Conservation (phyloP, 2,888 invertebrate species). For the Hofmannophila pseudospretella region DNA sequence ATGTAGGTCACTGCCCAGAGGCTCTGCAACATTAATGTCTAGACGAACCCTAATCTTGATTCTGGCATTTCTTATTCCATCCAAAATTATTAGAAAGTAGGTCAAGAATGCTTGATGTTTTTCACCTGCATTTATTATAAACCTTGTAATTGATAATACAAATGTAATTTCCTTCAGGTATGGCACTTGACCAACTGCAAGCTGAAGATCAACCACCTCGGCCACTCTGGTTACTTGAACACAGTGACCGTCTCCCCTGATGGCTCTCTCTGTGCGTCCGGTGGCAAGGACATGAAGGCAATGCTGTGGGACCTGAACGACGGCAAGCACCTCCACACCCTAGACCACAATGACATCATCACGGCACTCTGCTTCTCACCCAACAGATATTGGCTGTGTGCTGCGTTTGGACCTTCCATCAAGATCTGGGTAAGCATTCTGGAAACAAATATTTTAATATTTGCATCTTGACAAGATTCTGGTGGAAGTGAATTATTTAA, state of each 20-base stretch:
- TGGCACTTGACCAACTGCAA: conserved; percentile 99
- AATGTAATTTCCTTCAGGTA: conserved; percentile 76
- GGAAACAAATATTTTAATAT: no score
- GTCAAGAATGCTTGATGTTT: no score
- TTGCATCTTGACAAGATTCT: no score
- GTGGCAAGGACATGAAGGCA: conserved; percentile 99
- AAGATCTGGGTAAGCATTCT: conserved; percentile 94
- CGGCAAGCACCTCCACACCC: conserved; percentile 98
- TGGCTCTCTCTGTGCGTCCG: conserved; percentile 99
- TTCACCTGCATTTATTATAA: no score
- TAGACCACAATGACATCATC: conserved; percentile 99
- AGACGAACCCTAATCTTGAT: no score
- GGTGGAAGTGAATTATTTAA: no score
- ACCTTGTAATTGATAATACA: no score
- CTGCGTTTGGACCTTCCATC: conserved; percentile 98
- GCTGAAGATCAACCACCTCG: conserved; percentile 98
- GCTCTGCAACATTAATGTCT: no score
- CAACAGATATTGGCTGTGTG: conserved; percentile 99
- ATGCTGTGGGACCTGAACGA: conserved; percentile 99
- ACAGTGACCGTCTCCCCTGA: conserved; percentile 99
- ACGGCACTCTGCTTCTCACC: conserved; percentile 99
- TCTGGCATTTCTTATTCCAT: no score
- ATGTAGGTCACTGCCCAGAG: no score
- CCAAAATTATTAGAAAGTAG: no score
- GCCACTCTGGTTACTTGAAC: conserved; percentile 98